These are phyloP conservation scores for Spinus olivaceus DNA, from an alignment of 2,797 vertebrate species.

Conservation along the genomic window DNA sequence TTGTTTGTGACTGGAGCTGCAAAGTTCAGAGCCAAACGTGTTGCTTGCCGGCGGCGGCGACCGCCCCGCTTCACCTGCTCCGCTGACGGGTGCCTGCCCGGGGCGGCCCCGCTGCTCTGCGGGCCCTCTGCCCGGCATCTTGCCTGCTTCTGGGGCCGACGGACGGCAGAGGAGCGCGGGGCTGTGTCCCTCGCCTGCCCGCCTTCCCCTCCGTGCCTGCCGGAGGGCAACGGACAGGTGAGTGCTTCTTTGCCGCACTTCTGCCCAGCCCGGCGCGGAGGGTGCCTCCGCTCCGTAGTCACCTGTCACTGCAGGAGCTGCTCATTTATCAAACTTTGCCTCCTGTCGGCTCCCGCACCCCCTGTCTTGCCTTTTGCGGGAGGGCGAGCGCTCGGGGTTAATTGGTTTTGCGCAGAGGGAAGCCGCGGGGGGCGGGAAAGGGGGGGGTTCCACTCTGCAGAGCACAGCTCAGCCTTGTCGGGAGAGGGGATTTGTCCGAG, in stretches of 20 bases:
- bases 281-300: not conserved
- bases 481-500: not conserved
- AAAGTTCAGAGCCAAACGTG: constrained; percentile 75
- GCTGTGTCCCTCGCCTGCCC: not conserved
- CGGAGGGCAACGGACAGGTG: constrained; percentile 57
- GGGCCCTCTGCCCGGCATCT: not conserved
- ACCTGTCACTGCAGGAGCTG: not conserved
- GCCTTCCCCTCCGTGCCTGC: not conserved
- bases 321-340: constrained; percentile 70
- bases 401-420: not conserved
- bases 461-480: not conserved
- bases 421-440: not conserved
- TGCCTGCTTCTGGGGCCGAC: constrained; percentile 12
- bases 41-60: constrained; percentile 46
- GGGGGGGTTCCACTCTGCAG: not conserved
- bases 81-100: not conserved
- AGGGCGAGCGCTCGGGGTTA: not conserved
- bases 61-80: constrained; percentile 45
- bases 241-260: constrained; percentile 13
- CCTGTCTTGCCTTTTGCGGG: not conserved
- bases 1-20: constrained; percentile 64
- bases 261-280: not conserved
- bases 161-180: not conserved
- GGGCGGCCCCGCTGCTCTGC: not conserved
- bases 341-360: not conserved